Base-by-base conservation (phyloP, 2,797 vertebrate genomes). In the Chelon auratus region DNA sequence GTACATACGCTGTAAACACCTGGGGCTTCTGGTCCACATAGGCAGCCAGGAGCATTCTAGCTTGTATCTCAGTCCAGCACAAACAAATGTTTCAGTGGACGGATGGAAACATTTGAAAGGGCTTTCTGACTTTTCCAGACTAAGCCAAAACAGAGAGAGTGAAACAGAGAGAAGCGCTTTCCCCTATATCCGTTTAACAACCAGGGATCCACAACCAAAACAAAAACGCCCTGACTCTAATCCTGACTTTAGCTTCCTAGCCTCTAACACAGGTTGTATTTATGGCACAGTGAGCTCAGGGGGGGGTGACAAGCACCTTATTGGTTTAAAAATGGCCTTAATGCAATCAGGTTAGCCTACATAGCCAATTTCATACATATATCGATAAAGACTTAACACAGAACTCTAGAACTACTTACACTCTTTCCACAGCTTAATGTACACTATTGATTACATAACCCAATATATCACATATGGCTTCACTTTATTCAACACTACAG, bases 291-390 rank as follows among this genome's bases (percentile, higher is more conserved):
- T 47, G 62, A 86, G 81, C 83, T 89, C 67, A 52, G 40, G 33
- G 30, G 8, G 53, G 43, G 73, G 33, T 72, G 71, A 83, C 71
- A 90, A 91, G 82, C 76, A 87, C 78, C 87, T 90, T 87, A 90
- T 60, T 77, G 63, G 68, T 78, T 91, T 93, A 88, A 83, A 94
- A 91, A 94, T 90, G 93, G 77, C 77, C 52, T 62, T 88, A 81
- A 87, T 85, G 89, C 80, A 86, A 89, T 77, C 82, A 73, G 78
- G 85, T 81, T 85, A 89, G 78, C 81, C 71, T 59, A 14, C 37
- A 73, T 6, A 62, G 69, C 53, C 30, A 52, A 59, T 64, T 47
- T 48, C 33, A 75, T 81, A 26, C 13, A 56, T 56, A 75, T 62
- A 61, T 26, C 26, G 36, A 43, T 20, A 40, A 61, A 67, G 62